Evolutionary conservation across 2,113 vertebrate genomes (phyloP), one percentile per base, ranked within the genome.

Genomic region (Microtus ochrogaster): DNA sequence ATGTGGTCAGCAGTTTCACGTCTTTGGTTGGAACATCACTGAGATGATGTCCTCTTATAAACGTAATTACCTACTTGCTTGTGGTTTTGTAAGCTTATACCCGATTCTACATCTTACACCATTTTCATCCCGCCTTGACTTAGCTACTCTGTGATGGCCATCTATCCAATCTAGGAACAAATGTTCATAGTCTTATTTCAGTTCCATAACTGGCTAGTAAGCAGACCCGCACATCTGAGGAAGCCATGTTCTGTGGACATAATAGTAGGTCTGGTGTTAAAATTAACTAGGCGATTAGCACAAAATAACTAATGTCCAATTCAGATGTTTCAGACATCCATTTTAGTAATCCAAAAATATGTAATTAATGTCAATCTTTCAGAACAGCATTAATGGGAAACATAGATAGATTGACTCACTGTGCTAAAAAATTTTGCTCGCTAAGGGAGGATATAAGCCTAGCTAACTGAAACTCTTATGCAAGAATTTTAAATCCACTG

Each of bases 271-370:
- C 47, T 16, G 44, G 7, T 5, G 73, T 88, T 49, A 85, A 96
- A 96, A 76, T 88, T 94, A 91, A 85, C 79, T 89, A 97, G 26
- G 70, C 22, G 10, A 89, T 36, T 49, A 78, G 33, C 17, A 78
- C 17, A 61, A 95, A 94, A 92, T n/a, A 82, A 94, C 87, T n/a
- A 82, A n/a, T 63, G 24, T 63, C 44, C 55, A 89, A 89, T 72
- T 92, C 24, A 95, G 49, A 26, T 85, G 91, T 39, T 74, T 85
- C 44, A 90, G 8, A 17, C 89, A 49, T 95, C 63, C 90, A 68
- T 82, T 83, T 77, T 79, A 95, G 8, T 58, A 82, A 94, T 21
- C 72, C 11, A 86, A 95, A 92, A 86, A 74, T 77, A 91, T 72
- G 86, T 92, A 89, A 85, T 83, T 58, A 72, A 36, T 81, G 55